Conservation (phyloP, 1,140 invertebrate species). For the Drosophila virilis region DNA sequence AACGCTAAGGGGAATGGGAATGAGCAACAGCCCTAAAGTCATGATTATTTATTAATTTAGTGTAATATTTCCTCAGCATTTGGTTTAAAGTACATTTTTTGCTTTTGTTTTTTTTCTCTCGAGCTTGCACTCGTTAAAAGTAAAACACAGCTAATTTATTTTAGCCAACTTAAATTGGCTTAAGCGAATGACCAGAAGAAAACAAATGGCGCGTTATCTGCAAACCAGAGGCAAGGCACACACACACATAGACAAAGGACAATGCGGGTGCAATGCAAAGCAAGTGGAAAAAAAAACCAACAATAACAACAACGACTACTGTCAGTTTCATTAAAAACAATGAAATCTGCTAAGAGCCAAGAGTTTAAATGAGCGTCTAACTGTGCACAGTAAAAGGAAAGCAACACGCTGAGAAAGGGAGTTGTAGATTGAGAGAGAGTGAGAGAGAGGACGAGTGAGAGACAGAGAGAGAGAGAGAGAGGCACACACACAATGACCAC, state of each 20-base stretch:
- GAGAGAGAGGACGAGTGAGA: background rate
- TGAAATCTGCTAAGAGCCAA: conserved; percentile 81
- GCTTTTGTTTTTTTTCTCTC: conserved; percentile 6
- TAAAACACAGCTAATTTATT: conserved; percentile 77
- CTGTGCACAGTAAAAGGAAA: conserved; percentile 57
- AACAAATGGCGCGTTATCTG: conserved; percentile 78
- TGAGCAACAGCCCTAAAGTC: conserved; percentile 4
- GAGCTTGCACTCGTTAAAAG: conserved; percentile 59
- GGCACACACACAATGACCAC: conserved; percentile 33
- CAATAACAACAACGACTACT: conserved; percentile 54
- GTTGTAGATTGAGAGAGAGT: background rate
- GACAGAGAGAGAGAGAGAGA: conserved; percentile 14
- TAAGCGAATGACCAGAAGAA: conserved; percentile 78
- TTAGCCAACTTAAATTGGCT: conserved; percentile 79
- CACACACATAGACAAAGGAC: conserved; percentile 20
- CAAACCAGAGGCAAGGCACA: conserved; percentile 56
- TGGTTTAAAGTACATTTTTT: conserved; percentile 30
- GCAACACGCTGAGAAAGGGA: background rate
- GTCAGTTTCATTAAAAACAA: conserved; percentile 80
- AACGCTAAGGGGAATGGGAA: conserved; percentile 14
- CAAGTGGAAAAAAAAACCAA: conserved; percentile 30
- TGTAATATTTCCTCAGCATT: conserved; percentile 61
- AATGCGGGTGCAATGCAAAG: conserved; percentile 76
- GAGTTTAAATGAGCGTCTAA: conserved; percentile 79
- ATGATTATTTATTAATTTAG: conserved; percentile 66